These are phyloP conservation scores for Arctia plantaginis DNA, from an alignment of 2,888 invertebrate genomes.

Conservation along the genomic window DNA sequence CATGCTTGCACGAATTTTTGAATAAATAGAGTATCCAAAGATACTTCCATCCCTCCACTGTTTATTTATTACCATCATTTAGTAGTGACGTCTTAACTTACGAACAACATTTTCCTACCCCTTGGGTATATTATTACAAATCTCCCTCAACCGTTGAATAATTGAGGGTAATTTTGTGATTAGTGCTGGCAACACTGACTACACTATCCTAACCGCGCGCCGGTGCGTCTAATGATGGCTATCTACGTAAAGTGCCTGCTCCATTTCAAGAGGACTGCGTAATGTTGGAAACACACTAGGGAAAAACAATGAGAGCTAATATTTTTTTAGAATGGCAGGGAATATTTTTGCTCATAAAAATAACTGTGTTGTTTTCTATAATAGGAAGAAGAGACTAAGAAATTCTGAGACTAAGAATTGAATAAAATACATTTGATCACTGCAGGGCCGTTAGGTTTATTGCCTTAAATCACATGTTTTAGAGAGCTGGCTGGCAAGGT, in stretches of 20 bases:
- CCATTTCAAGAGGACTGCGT: conserved; percentile 41
- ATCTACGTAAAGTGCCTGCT: conserved; percentile 49
- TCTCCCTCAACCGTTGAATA: conserved; percentile 46
- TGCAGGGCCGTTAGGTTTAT: not conserved
- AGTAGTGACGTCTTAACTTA: not conserved
- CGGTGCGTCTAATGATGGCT: conserved; percentile 48
- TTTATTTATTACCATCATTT: not conserved
- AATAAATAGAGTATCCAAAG: not conserved
- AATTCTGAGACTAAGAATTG: not conserved
- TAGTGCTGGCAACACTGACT: conserved; percentile 46
- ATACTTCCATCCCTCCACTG: not conserved
- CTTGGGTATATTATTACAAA: conserved; percentile 45
- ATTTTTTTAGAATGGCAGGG: not conserved
- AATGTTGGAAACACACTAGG: conserved; percentile 43
- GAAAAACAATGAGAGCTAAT: conserved; percentile 1
- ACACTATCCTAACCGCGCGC: conserved; percentile 46
- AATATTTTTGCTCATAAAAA: not conserved
- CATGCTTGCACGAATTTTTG: no score
- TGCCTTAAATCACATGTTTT: not conserved
- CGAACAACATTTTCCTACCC: conserved; percentile 17
- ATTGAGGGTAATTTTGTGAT: conserved; percentile 53
- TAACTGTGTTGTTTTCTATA: not conserved
- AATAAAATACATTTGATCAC: not conserved
- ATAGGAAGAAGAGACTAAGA: not conserved
- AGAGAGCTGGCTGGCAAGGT: not conserved